A percentile compares a stretch with the other conserved stretches of the same genome.
Conservation (phyloP, 1,140 invertebrate genomes). For the Parasteatoda tepidariorum region DNA sequence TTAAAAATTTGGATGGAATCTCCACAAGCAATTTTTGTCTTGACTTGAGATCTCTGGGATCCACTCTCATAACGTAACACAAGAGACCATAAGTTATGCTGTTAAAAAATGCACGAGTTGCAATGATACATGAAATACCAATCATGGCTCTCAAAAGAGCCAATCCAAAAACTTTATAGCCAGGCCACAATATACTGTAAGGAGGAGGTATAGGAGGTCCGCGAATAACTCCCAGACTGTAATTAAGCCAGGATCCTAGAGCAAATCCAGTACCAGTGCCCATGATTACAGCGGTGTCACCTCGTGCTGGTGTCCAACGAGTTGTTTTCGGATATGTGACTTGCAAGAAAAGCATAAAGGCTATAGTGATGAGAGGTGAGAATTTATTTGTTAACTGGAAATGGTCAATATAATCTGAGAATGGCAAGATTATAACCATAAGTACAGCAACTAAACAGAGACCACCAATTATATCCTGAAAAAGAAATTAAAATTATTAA, state of each 20-base stretch:
- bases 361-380: conserved; percentile 76
- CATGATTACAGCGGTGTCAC: conserved; percentile 87
- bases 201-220: conserved; percentile 73
- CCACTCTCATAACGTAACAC: conserved; percentile 76
- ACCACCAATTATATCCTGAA: conserved; percentile 81
- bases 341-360: conserved; percentile 76
- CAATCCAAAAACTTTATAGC: conserved; percentile 76
- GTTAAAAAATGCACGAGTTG: conserved; percentile 78
- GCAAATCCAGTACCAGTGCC: conserved; percentile 83
- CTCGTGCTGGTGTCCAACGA: conserved; percentile 87
- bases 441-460: conserved; percentile 76
- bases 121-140: conserved; percentile 79
- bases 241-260: conserved; percentile 86
- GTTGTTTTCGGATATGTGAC: conserved; percentile 78
- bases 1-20: conserved; percentile 83
- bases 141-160: conserved; percentile 78
- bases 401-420: conserved; percentile 79
- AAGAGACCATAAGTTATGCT: conserved; percentile 76
- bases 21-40: conserved; percentile 73
- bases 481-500: conserved; percentile 28
- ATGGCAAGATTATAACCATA: conserved; percentile 79
- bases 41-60: conserved; percentile 70
- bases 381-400: conserved; percentile 77
- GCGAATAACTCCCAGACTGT: conserved; percentile 78
- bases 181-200: conserved; percentile 82